Evolutionary conservation across 1,140 invertebrate species (phyloP).

Genomic region (Schlechtendalia chinensis): DNA sequence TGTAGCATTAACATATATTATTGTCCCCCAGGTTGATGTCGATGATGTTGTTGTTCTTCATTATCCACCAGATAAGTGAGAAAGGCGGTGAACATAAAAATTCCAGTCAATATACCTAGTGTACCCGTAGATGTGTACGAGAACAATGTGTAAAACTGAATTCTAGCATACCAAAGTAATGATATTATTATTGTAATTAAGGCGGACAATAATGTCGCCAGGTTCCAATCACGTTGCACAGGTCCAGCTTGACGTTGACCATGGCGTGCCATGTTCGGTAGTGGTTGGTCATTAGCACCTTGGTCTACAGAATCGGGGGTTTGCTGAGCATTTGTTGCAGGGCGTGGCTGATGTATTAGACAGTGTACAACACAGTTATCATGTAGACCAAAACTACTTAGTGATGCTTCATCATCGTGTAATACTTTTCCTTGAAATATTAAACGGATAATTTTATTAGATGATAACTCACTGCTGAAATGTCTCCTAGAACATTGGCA

Average conservation of each 20-base stretch:
- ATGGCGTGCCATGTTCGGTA: constrained; percentile 56
- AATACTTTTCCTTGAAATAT: constrained; percentile 87
- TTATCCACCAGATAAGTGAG: constrained; percentile 60
- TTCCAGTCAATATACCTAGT: constrained; percentile 62
- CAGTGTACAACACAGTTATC: constrained; percentile 87
- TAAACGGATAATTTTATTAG: constrained; percentile 75
- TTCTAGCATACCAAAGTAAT: constrained; percentile 65
- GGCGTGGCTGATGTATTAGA: constrained; percentile 67
- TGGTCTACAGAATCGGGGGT: constrained; percentile 52
- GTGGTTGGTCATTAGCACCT: constrained; percentile 55
- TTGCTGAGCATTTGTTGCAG: constrained; percentile 51
- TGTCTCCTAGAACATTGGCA: constrained; percentile 66
- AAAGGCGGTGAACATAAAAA: constrained; percentile 62
- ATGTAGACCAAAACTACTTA: constrained; percentile 75
- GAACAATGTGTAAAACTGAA: constrained; percentile 65
- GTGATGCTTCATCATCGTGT: constrained; percentile 70
- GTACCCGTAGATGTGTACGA: constrained; percentile 64
- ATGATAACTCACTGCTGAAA: constrained; percentile 73
- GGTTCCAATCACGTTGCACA: constrained; percentile 54
- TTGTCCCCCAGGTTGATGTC: neutral
- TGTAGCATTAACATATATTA: neutral
- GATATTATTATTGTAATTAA: constrained; percentile 58
- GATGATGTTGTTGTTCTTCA: constrained; percentile 54
- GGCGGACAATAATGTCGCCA: constrained; percentile 58
- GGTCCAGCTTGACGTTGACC: constrained; percentile 55